phyloP scores from a whole-genome alignment of 1,140 invertebrate species.

The Sycophaga agraensis region DNA sequence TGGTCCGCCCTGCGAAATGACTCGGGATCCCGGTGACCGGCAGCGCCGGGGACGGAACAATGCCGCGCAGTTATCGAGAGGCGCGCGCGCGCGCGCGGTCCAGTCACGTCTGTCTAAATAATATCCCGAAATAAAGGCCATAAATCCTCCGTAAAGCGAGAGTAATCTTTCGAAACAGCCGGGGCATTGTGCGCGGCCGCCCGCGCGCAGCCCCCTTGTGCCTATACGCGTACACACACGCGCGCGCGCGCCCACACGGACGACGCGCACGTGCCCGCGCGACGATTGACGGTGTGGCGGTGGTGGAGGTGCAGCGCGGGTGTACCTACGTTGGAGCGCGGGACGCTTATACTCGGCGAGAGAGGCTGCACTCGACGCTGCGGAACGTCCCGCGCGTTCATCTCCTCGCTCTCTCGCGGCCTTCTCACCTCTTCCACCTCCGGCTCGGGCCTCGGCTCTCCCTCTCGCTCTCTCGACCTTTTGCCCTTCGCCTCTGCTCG shows the following conservation, averaged over 20 bases:
- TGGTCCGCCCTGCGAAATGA: constrained; percentile 7
- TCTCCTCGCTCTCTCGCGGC: no score
- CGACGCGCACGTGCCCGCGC: background rate
- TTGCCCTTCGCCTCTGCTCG: background rate
- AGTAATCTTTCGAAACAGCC: constrained; percentile 23
- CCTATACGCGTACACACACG: background rate
- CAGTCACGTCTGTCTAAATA: constrained; percentile 24
- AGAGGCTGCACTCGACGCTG: no score
- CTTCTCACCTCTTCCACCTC: no score
- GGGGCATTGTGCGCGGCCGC: constrained; percentile 1
- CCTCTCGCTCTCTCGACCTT: background rate
- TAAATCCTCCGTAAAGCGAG: constrained; percentile 14
- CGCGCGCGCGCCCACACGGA: background rate
- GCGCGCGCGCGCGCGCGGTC: background rate
- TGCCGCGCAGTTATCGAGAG: constrained; percentile 17
- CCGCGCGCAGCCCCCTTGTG: background rate
- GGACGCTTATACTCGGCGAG: no score
- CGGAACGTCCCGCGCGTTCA: background rate
- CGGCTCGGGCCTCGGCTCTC: no score
- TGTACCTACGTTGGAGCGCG: no score
- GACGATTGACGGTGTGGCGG: no score
- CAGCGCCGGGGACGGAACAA: background rate
- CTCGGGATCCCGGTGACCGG: background rate
- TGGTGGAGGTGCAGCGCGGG: background rate
- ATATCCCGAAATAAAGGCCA: constrained; percentile 25